These are phyloP conservation scores for Austrolebias charrua DNA, from an alignment of 2,797 vertebrate genomes.

Conservation along the genomic window DNA sequence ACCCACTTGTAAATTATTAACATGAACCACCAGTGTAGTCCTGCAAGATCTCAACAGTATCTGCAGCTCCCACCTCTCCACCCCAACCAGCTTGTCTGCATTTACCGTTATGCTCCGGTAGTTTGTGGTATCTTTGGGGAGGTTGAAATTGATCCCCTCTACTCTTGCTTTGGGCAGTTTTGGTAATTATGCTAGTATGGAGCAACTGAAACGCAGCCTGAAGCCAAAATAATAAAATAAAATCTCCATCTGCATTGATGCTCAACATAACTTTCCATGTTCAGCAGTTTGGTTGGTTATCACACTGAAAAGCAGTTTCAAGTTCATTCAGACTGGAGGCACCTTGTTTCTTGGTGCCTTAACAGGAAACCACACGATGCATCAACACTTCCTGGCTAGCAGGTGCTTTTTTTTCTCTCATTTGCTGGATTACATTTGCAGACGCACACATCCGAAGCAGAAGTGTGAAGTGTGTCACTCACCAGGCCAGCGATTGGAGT, in stretches of 20 bases:
- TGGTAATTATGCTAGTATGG: conserved; percentile 44
- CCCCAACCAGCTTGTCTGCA: conserved; percentile 4
- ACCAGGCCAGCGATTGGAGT: conserved; percentile 97
- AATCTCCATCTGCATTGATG: conserved; percentile 36
- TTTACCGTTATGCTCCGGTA: conserved; percentile 12
- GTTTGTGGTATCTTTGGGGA: conserved; percentile 27
- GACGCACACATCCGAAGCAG: background rate
- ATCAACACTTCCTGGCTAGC: conserved; percentile 45
- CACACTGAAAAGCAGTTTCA: conserved; percentile 28
- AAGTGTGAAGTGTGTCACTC: conserved; percentile 79
- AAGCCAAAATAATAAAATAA: conserved; percentile 41
- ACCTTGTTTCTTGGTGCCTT: conserved; percentile 1
- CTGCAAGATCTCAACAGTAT: conserved; percentile 6
- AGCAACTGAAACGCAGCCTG: conserved; percentile 37
- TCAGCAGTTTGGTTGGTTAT: conserved; percentile 19
- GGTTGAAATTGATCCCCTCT: conserved; percentile 38
- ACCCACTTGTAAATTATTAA: background rate
- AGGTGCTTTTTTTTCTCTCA: conserved; percentile 13
- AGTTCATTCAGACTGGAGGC: conserved; percentile 17
- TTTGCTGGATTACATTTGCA: background rate
- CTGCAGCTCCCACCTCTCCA: conserved; percentile 8
- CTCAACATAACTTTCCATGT: conserved; percentile 25
- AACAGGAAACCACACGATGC: conserved; percentile 58
- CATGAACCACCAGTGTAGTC: conserved; percentile 5
- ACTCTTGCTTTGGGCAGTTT: conserved; percentile 56